Evolutionary conservation across 2,113 vertebrate genomes (phyloP).

Genomic region (Perca flavescens): DNA sequence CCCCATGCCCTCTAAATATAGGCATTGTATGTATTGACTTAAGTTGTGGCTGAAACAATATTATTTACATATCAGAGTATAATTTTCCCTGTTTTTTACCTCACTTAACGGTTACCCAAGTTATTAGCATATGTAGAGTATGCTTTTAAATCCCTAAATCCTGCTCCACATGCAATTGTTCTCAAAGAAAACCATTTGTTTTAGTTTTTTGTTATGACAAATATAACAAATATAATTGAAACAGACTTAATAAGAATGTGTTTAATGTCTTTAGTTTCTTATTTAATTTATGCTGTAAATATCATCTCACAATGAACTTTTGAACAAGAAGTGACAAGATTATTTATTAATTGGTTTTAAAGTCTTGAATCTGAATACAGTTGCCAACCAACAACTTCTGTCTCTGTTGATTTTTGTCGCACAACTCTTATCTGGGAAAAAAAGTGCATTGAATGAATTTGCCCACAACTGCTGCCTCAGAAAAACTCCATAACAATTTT

Average conservation of each 20-base stretch:
- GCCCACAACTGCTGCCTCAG: conserved; percentile 19
- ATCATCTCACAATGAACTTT: conserved; percentile 90
- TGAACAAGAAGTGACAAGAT: conserved; percentile 91
- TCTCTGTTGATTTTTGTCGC: conserved; percentile 47
- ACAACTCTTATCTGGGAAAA: neutral
- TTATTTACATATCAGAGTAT: conserved; percentile 63
- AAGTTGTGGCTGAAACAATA: conserved; percentile 23
- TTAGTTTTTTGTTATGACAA: conserved; percentile 18
- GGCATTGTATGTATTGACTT: conserved; percentile 43
- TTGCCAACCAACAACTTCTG: conserved; percentile 77
- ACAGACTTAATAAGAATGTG: conserved; percentile 81
- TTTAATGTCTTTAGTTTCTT: conserved; percentile 88
- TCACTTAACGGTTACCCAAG: conserved; percentile 30
- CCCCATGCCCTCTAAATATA: conserved; percentile 15
- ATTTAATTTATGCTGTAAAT: conserved; percentile 99
- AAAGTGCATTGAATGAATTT: neutral
- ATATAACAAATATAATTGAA: conserved; percentile 34
- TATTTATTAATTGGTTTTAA: conserved; percentile 97
- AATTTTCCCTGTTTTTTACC: conserved; percentile 54
- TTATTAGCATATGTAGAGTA: conserved; percentile 36
- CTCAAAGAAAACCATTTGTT: conserved; percentile 21
- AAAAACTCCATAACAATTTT: neutral
- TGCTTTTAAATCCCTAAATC: conserved; percentile 37
- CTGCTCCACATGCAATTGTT: conserved; percentile 42
- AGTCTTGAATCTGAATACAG: conserved; percentile 92